Base-by-base conservation (phyloP, 1,140 invertebrate species). In the Drosophila sulfurigaster region DNA sequence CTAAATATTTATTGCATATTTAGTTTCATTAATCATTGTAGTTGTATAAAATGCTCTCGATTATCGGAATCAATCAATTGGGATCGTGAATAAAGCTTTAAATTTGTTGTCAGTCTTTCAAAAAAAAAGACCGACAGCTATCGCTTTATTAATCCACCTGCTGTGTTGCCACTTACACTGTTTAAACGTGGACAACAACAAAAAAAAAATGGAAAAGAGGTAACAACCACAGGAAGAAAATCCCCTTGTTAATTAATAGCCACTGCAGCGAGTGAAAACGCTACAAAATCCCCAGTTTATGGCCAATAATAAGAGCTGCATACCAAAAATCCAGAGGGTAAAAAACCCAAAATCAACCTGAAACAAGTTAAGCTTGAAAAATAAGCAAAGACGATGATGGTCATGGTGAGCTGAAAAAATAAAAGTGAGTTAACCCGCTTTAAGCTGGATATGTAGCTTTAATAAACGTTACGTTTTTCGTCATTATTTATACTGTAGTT, bases 171-270 rank as follows among this genome's bases (percentile, higher is more conserved):
- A 25, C 62, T 48, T 35, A 69, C 15, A 30, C 20, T 30, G 30
- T 57, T 52, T 48, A 35, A 64, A 46, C 48, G 16, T 32, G 8
- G 38, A 25, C n/a, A 20, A 62, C 38, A 13, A 20, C 15, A 16
- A 62, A 3, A 60, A 48, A 38, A 32, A 32, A 32, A 32, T 6
- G 11, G 6, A 48, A 49, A 45, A 15, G 28, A 16, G 51, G 20
- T 46, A 67, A 25, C 46, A 73, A 52, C 54, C 38, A 20, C 63
- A 79, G 59, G 35, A 58, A 63, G 64, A 56, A 54, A 60, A 78
- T 67, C 75, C 59, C 58, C 75, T 13, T 79, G 71, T 87, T 87
- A 86, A 86, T 86, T 86, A 87, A 86, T 86, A 76, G 79, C 68
- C 79, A 76, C 77, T 78, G 82, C 82, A 79, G 78, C 71, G 75